Conservation (phyloP, 1,140 invertebrate genomes). For the Meloidogyne chitwoodi region DNA sequence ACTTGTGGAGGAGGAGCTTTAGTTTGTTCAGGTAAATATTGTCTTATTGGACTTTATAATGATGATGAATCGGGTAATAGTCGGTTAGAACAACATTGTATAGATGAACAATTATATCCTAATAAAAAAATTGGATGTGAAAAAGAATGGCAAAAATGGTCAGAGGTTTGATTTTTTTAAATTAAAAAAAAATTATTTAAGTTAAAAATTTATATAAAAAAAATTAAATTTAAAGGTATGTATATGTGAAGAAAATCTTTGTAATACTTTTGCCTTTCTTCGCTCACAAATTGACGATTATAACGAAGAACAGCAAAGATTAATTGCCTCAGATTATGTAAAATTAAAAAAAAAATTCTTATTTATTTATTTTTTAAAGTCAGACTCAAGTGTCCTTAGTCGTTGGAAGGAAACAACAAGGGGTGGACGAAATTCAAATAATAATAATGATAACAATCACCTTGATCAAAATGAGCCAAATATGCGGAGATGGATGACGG, state of each 20-base stretch:
- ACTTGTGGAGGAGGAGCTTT: constrained; percentile 13
- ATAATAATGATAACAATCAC: neutral
- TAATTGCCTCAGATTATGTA: neutral
- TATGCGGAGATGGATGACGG: neutral
- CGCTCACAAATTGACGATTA: constrained; percentile 4
- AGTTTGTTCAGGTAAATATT: constrained; percentile 10
- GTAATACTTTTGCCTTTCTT: constrained; percentile 17
- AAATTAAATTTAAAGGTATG: constrained; percentile 5
- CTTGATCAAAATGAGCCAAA: neutral
- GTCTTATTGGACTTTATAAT: constrained; percentile 6
- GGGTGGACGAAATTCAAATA: neutral
- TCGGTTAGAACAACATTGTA: constrained; percentile 4
- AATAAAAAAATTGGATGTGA: neutral
- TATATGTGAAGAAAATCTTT: constrained; percentile 9
- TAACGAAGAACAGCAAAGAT: neutral
- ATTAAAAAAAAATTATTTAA: neutral
- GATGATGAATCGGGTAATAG: neutral
- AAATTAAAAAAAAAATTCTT: neutral
- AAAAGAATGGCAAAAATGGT: constrained; percentile 13
- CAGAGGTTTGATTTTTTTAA: constrained; percentile 3
- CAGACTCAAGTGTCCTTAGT: neutral
- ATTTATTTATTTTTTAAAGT: neutral
- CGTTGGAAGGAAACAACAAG: neutral
- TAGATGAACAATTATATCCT: neutral
- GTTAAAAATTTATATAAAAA: too few species aligned